A percentile compares a stretch with the other conserved stretches of the same genome.
These are phyloP conservation scores for Lerema accius DNA, from an alignment of 1,140 invertebrate genomes.

Conservation along the genomic window DNA sequence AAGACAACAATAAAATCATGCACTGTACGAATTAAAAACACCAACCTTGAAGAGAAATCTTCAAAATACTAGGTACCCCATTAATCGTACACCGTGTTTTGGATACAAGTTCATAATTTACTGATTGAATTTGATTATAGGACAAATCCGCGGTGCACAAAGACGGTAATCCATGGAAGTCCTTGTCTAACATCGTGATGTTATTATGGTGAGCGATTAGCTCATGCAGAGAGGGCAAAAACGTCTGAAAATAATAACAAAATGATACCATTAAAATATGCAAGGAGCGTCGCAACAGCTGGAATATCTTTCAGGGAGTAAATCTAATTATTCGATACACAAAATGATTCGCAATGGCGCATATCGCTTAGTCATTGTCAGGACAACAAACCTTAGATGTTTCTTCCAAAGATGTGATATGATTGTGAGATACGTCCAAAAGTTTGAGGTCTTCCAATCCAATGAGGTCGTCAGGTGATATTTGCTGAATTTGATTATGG, in stretches of 20 bases:
- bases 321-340: background rate
- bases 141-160: constrained; percentile 90
- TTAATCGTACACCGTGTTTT: constrained; percentile 90
- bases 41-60: constrained; percentile 90
- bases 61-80: constrained; percentile 88
- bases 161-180: constrained; percentile 90
- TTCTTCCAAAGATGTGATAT: constrained; percentile 89
- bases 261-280: constrained; percentile 12
- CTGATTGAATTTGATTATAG: constrained; percentile 87
- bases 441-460: constrained; percentile 87
- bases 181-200: constrained; percentile 87
- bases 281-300: constrained; percentile 43
- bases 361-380: constrained; percentile 6
- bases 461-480: constrained; percentile 88
- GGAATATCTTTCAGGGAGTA: constrained; percentile 32
- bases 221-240: constrained; percentile 88
- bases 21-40: constrained; percentile 21
- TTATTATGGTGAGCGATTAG: constrained; percentile 90
- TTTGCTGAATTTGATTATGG: constrained; percentile 87
- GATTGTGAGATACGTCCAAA: constrained; percentile 90
- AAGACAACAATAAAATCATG: background rate
- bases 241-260: constrained; percentile 84
- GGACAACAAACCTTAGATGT: constrained; percentile 88
- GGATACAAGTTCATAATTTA: constrained; percentile 88
- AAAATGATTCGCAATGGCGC: constrained; percentile 24